Evolutionary conservation across 2,888 invertebrate species (phyloP), one percentile per base, ranked within the genome.

Genomic region (Iselma pallidipennis): DNA sequence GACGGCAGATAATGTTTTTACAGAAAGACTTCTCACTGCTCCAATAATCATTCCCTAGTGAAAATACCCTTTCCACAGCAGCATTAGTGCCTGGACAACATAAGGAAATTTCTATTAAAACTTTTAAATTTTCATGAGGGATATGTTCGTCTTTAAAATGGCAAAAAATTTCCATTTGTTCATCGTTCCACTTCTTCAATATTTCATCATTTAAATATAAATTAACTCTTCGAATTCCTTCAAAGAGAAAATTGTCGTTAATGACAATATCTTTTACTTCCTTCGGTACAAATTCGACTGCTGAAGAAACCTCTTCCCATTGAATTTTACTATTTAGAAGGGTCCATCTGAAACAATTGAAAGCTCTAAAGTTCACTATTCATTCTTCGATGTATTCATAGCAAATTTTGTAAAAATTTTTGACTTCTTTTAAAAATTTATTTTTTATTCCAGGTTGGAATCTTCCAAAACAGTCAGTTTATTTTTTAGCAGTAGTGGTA

Each of bases 61-160:
- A 64, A 57, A 64, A 64, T 57, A 64, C 59, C 29, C 33, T 14
- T 14, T 2, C 33, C n/a, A 33, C 33, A 33, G 33, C 33, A 33
- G 33, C 5, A 33, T 33, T 33, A 33, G 14, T 33, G 33, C 33
- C 33, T 33, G 66, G 67, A 55, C 68, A 69, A 66, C 67, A 66
- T 62, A 70, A 59, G 53, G 61, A 60, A 66, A 63, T 62, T 67
- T 68, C 65, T 59, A 67, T 61, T 61, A 70, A 61, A 59, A 70
- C 54, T 63, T 66, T 57, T 66, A 68, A 66, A 69, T 69, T 69
- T 65, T 66, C 63, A 63, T 64, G 59, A 59, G 58, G 63, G 62
- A 69, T 69, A 58, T 68, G 61, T 66, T 71, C 67, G 59, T 55
- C 68, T 64, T 50, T 66, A 54, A 54, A 54, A 54, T 54, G 33